These are phyloP conservation scores for Mythimna impura DNA, from an alignment of 2,888 invertebrate genomes.

Conservation along the genomic window DNA sequence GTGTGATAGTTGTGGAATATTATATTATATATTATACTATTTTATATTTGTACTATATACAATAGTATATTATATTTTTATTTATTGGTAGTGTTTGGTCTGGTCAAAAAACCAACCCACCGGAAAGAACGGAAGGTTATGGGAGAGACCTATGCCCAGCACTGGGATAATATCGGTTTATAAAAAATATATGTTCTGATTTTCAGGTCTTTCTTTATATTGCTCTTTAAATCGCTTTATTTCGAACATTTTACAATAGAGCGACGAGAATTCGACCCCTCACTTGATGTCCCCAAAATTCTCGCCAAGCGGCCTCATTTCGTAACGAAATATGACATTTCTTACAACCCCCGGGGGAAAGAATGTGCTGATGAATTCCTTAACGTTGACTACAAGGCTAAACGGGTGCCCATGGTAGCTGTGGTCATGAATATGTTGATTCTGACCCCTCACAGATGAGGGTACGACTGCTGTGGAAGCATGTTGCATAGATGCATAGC, in stretches of 20 bases:
- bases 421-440: constrained; percentile 51
- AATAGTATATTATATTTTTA: no score
- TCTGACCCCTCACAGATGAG: constrained; percentile 35
- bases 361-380: constrained; percentile 30
- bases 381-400: constrained; percentile 12
- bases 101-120: no score
- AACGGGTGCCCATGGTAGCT: constrained; percentile 16
- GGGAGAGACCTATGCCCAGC: no score
- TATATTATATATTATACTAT: no score
- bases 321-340: constrained; percentile 12
- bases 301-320: background rate
- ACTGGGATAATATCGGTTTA: no score
- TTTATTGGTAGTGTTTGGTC: no score
- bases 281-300: constrained; percentile 1
- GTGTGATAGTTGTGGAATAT: no score
- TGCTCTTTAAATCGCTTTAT: background rate
- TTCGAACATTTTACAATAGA: background rate
- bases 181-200: background rate
- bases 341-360: background rate
- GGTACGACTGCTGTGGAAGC: constrained; percentile 8
- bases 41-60: no score
- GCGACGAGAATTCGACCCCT: background rate
- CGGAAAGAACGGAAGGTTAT: no score
- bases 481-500: constrained; percentile 26
- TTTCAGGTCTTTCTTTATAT: background rate